Evolutionary conservation across 2,888 invertebrate species (phyloP).

Genomic region (Lasius fuliginosus): DNA sequence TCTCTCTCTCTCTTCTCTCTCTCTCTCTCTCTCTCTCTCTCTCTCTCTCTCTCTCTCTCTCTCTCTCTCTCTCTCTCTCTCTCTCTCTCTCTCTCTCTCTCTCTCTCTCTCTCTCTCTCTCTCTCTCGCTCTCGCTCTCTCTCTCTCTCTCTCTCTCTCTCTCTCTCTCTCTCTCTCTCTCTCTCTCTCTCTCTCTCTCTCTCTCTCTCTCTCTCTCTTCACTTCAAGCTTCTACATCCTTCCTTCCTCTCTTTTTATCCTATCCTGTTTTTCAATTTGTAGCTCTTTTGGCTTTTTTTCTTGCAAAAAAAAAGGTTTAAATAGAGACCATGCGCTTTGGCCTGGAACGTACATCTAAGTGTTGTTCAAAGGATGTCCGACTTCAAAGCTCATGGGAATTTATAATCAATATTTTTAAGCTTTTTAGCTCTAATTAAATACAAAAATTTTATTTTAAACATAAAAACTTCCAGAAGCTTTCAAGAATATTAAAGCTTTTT

Average conservation of each 20-base stretch:
- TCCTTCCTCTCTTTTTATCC: conserved; percentile 72
- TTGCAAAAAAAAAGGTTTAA: conserved; percentile 56
- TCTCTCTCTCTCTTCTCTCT: conserved; percentile 41
- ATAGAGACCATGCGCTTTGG: conserved; percentile 83
- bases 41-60: conserved; percentile 47
- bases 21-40: conserved; percentile 5
- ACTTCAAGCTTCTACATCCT: conserved; percentile 48
- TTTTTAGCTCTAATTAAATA: neutral
- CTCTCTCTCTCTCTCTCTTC: conserved; percentile 16
- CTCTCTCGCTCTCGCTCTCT: conserved; percentile 59
- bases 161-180: conserved; percentile 49
- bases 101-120: conserved; percentile 19
- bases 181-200: no score
- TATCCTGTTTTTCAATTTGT: conserved; percentile 62
- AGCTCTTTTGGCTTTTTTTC: conserved; percentile 32
- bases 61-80: conserved; percentile 62
- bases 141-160: conserved; percentile 56
- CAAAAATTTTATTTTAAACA: neutral
- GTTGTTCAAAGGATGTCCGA: conserved; percentile 67
- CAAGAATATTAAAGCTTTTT: neutral
- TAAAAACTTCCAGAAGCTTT: neutral
- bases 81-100: conserved; percentile 28
- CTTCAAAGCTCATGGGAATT: conserved; percentile 49
- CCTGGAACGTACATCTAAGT: conserved; percentile 75
- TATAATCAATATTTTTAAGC: neutral